Evolutionary conservation across 2,113 vertebrate species (phyloP).

Genomic region (Labrus mixtus): DNA sequence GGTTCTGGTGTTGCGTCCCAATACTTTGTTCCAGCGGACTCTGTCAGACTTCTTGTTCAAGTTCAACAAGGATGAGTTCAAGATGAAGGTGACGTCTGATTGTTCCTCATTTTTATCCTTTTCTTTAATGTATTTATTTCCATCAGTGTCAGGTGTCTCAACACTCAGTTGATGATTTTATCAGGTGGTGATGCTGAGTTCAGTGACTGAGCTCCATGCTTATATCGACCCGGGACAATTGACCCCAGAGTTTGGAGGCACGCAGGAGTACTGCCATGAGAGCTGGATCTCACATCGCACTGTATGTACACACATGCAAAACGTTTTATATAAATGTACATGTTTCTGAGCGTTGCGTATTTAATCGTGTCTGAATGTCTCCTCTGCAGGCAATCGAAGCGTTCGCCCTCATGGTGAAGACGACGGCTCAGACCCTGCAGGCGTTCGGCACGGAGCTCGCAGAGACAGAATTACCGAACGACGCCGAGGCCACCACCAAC

Average conservation of each 20-base stretch:
- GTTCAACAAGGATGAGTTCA: conserved; percentile 96
- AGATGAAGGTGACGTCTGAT: conserved; percentile 94
- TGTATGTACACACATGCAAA: conserved; percentile 84
- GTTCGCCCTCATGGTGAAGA: conserved; percentile 97
- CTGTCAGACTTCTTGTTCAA: conserved; percentile 93
- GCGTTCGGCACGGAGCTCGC: conserved; percentile 95
- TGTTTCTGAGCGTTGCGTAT: background rate
- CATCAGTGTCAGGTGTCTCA: background rate
- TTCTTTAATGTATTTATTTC: background rate
- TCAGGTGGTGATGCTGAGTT: conserved; percentile 99
- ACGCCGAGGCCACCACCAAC: conserved; percentile 87
- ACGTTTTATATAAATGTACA: too few relatives aligned
- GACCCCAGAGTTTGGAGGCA: conserved; percentile 94
- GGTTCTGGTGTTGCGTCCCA: conserved; percentile 93
- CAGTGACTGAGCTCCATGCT: conserved; percentile 93
- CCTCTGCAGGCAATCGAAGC: conserved; percentile 91
- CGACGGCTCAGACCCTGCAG: conserved; percentile 95
- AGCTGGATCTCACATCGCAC: conserved; percentile 95
- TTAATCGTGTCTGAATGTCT: background rate
- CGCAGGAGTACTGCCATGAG: conserved; percentile 94
- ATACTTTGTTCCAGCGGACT: conserved; percentile 90
- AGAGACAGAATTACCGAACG: conserved; percentile 95
- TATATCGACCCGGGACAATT: conserved; percentile 96
- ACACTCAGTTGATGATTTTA: background rate
- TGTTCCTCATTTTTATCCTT: too few relatives aligned